Base-by-base conservation (phyloP, 1,140 invertebrate genomes). In the Drosophila tsacasi region DNA sequence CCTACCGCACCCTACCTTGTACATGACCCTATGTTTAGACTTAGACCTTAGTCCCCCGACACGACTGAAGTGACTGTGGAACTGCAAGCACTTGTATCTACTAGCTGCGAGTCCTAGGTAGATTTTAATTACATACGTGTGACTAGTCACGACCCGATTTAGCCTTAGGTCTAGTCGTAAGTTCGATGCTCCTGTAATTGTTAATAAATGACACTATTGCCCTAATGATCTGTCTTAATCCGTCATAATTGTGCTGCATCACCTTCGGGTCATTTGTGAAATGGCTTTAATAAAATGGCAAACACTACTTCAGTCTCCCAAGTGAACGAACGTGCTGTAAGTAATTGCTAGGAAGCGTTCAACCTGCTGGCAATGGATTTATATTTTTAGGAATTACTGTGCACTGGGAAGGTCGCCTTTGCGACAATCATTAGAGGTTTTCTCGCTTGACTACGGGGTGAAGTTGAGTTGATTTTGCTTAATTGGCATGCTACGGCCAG, bases 61-160 rank as follows among this genome's bases (percentile, higher is more conserved):
- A 49, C 49, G 69, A 73, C 69, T 73, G 69, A 73, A 60, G 69
- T 73, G 69, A 73, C 67, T 73, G 68, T 72, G 52, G 66, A 73
- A 60, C 44, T 40, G 66, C 58, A 68, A 25, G 25, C 50, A 39
- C 32, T 19, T 32, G 61, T 12, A 64, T 68, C 37, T 15, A 21
- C 17, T 40, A 32, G 65, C 66, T 72, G 32, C 69, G 44, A 72
- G 66, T 60, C 66, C 67, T 69, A 72, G 49, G 66, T 69, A 35
- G 44, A 25, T 46, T 17, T n/a, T 73, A 73, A 46, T 35, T 60
- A 52, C 39, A 19, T 52, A 32, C 27, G 46, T 73, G 69, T 73
- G 67, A 73, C 69, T 73, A 73, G 69, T 73, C 69, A 73, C 69
- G 37, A 71, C 47, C 46, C 39, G 63, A 71, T 68, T 46, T 68